phyloP scores from a whole-genome alignment of 2,113 vertebrate species.

The Lophura nycthemera region DNA sequence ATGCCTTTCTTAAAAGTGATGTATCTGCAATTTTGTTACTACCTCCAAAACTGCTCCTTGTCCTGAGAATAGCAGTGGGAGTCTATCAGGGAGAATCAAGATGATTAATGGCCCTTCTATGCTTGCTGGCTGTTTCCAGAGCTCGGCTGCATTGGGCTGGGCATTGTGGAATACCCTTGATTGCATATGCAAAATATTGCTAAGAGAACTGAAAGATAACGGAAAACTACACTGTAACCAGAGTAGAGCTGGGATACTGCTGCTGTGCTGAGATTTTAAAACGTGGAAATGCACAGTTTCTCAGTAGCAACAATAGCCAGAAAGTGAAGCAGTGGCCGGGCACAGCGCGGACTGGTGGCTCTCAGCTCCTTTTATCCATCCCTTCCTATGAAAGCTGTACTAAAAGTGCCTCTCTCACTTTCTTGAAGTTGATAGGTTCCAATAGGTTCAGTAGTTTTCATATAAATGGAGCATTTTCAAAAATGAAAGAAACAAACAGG shows the following conservation, averaged over 20 bases:
- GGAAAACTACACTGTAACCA: not conserved
- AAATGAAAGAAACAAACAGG: not conserved
- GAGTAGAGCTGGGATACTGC: not conserved
- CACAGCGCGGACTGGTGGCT: not conserved
- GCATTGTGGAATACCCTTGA: not conserved
- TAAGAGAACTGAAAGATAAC: not conserved
- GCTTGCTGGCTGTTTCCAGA: not conserved
- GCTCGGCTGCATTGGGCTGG: not conserved
- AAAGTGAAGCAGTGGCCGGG: not conserved
- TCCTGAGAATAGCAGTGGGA: not conserved
- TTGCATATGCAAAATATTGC: not conserved
- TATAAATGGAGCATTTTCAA: not conserved
- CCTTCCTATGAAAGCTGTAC: not conserved
- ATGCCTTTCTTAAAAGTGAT: not conserved
- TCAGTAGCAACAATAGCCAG: rapidly evolving
- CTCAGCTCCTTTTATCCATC: not conserved
- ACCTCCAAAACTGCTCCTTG: not conserved
- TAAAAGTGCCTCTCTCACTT: not conserved
- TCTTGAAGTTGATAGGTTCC: not conserved
- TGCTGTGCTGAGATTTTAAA: not conserved
- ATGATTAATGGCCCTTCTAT: not conserved
- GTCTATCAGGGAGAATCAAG: not conserved
- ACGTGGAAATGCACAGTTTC: not conserved
- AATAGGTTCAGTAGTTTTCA: not conserved
- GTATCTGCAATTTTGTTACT: not conserved